Percentiles rank a stretch among this genome's conserved stretches.
phyloP scores from a whole-genome alignment of 1,140 invertebrate genomes.

The Gryon sp. region DNA sequence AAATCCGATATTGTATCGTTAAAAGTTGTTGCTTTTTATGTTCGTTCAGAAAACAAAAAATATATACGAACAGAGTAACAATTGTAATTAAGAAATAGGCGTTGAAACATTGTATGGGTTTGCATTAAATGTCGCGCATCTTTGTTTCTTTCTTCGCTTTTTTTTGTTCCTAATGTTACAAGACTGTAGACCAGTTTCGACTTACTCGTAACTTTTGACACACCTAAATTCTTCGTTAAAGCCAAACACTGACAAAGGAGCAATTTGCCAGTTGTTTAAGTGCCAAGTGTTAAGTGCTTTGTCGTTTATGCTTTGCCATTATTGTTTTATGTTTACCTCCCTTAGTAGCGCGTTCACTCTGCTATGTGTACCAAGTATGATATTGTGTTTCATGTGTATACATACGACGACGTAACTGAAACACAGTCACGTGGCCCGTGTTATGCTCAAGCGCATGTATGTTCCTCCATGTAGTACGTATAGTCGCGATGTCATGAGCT shows the following conservation, averaged over 20 bases:
- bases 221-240: constrained; percentile 77
- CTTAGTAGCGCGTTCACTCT: constrained; percentile 55
- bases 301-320: constrained; percentile 79
- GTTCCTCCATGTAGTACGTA: too few relatives aligned
- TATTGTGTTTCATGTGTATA: constrained; percentile 7
- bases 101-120: constrained; percentile 15
- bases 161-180: constrained; percentile 30
- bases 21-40: constrained; percentile 44
- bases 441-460: constrained; percentile 4
- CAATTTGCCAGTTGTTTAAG: constrained; percentile 81
- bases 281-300: constrained; percentile 80
- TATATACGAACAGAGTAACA: constrained; percentile 11
- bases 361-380: constrained; percentile 37
- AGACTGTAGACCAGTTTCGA: constrained; percentile 54
- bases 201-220: constrained; percentile 71
- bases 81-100: constrained; percentile 54
- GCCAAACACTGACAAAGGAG: constrained; percentile 77
- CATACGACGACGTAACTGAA: too few relatives aligned
- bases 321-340: constrained; percentile 79
- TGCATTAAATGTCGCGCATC: not conserved
- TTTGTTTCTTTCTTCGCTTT: too few relatives aligned
- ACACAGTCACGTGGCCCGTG: constrained; percentile 5
- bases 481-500: constrained; percentile 32
- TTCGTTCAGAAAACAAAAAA: constrained; percentile 32
- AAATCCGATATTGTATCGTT: constrained; percentile 48